A percentile compares a stretch with the other conserved stretches of the same genome.
phyloP scores from a whole-genome alignment of 2,888 invertebrate species.

The Noctua comes region DNA sequence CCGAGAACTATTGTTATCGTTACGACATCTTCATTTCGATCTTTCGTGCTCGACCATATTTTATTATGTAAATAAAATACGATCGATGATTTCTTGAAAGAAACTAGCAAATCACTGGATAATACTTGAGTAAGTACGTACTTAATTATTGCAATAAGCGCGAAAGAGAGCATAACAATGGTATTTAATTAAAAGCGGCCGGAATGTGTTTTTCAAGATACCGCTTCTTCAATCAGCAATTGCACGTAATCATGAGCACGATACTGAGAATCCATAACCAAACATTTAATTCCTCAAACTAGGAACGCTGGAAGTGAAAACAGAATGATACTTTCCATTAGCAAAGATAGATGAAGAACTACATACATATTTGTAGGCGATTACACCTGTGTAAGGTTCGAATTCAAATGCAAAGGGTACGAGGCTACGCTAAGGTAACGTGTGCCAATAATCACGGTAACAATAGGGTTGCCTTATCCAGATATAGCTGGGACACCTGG shows the following conservation, averaged over 20 bases:
- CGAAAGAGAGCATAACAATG: constrained; percentile 31
- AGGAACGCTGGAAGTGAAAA: constrained; percentile 47
- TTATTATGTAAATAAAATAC: constrained; percentile 34
- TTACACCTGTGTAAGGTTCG: constrained; percentile 60
- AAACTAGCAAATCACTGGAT: constrained; percentile 5
- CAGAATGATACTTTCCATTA: constrained; percentile 43
- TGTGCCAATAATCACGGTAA: constrained; percentile 66
- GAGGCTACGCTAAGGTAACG: constrained; percentile 57
- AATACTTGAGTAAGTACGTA: background rate
- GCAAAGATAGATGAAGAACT: constrained; percentile 8
- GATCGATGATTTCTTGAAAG: constrained; percentile 18
- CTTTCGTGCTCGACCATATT: constrained; percentile 6
- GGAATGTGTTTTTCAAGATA: constrained; percentile 42
- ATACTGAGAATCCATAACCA: constrained; percentile 44
- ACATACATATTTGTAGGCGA: constrained; percentile 28
- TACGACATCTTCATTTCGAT: constrained; percentile 23
- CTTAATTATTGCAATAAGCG: constrained; percentile 17
- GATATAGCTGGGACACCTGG: constrained; percentile 18
- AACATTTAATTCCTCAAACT: constrained; percentile 48
- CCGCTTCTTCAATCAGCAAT: constrained; percentile 35
- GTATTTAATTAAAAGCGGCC: constrained; percentile 32
- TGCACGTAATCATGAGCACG: constrained; percentile 48
- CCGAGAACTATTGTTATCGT: constrained; percentile 45
- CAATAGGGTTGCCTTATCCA: constrained; percentile 59
- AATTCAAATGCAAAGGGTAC: constrained; percentile 63